Evolutionary conservation across 2,888 invertebrate species (phyloP), one percentile per base, ranked within the genome.

Genomic region (Hydrotaea cyrtoneurina): DNA sequence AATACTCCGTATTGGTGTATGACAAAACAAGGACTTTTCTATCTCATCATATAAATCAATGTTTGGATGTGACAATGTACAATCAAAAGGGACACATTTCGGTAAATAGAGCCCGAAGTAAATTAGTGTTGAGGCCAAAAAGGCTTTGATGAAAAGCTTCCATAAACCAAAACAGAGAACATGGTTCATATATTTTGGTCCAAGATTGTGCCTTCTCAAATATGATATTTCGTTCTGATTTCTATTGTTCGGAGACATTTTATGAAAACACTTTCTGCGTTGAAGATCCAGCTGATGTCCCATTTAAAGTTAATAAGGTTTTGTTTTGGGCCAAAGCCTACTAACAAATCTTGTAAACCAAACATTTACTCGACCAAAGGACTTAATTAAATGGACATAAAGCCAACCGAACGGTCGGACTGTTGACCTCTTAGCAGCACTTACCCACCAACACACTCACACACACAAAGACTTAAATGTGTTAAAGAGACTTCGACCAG

Each of bases 301-400:
- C 50, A 50, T 13, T 50, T 50, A 50, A n/a, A n/a, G n/a, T 13
- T 50, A 50, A 50, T 50, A 50, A 15, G 50, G 4, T 50, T n/a
- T n/a, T 15, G 50, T 50, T 50, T 50, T 50, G 13, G 2, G 13
- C 50, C 15, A 50, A n/a, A n/a, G 50, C 4, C 50, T n/a, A n/a
- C 50, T 50, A 7, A 3, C 13, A 43, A 7, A 43, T 53, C 53
- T 53, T n/a, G 23, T 21, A 13, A 23, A 23, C 23, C 26, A 26
- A 55, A 1, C 21, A 55, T 3, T 26, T 59, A 59, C 15, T 59
- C 26, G 26, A 26, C 59, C 59, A 23, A 59, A 59, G 26, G 26
- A 26, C 59, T 59, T 59, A 59, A 59, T 59, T 59, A 59, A 59
- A 59, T 26, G 26, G 19, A 15, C 26, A 59, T 26, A 59, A 59